Percentiles rank a stretch among this genome's conserved stretches.
These are phyloP conservation scores for Hyperopisus bebe DNA, from an alignment of 2,113 vertebrate species.

Conservation along the genomic window DNA sequence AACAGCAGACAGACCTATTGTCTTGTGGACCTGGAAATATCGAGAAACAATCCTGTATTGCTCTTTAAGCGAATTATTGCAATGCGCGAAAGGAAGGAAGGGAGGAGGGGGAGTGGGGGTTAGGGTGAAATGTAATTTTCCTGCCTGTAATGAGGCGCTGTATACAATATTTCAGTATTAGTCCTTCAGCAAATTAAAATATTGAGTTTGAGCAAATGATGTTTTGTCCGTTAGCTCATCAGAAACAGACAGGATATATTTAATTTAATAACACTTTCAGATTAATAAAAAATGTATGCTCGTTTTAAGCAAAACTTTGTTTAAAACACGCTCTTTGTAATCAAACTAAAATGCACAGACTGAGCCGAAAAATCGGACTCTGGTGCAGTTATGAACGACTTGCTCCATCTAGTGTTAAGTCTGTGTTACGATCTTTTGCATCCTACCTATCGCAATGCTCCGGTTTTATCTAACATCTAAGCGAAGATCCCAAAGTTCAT, in stretches of 20 bases:
- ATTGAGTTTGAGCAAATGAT: conserved; percentile 12
- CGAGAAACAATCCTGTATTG: background rate
- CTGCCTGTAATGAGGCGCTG: conserved; percentile 14
- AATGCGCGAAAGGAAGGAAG: conserved; percentile 18
- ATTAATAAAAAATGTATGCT: background rate
- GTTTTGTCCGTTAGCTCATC: background rate
- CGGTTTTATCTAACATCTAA: background rate
- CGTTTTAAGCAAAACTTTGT: background rate
- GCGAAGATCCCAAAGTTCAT: background rate
- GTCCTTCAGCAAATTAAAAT: conserved; percentile 17
- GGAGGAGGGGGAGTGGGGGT: too few species aligned
- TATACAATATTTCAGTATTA: conserved; percentile 27
- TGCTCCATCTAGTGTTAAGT: conserved; percentile 23
- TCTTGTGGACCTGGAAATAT: background rate
- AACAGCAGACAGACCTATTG: background rate
- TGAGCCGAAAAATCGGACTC: background rate
- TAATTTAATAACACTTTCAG: background rate
- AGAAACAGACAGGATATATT: background rate
- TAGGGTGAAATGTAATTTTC: conserved; percentile 30
- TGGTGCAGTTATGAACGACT: background rate
- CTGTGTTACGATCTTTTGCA: background rate
- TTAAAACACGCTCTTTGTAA: background rate
- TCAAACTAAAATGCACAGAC: background rate
- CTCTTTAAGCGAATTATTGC: conserved; percentile 11
- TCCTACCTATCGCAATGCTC: background rate